phyloP scores from a whole-genome alignment of 2,797 vertebrate species.

The Petrocephalus sullivani region DNA sequence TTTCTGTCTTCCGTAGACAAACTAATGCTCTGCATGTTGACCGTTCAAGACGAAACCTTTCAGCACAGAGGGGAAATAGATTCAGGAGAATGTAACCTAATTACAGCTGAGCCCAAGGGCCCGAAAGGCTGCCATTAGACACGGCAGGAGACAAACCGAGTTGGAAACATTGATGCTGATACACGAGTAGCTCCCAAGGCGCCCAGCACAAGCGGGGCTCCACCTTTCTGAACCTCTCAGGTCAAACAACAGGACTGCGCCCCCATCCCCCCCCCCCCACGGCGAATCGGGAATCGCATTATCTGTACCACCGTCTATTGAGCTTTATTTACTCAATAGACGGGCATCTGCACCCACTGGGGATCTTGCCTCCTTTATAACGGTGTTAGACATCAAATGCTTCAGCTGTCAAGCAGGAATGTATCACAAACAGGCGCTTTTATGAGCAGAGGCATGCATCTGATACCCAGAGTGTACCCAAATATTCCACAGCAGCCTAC shows the following conservation, averaged over 20 bases:
- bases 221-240: background rate
- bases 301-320: background rate
- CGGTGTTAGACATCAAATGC: background rate
- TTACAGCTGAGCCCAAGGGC: background rate
- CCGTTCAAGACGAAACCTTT: background rate
- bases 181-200: background rate
- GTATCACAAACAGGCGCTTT: background rate
- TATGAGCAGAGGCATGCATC: background rate
- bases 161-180: background rate
- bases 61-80: background rate
- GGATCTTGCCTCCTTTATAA: too few species aligned
- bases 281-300: background rate
- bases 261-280: background rate
- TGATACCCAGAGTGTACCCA: background rate
- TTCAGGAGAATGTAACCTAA: slow-evolving; percentile 1
- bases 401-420: background rate
- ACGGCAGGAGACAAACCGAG: background rate
- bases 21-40: background rate
- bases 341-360: background rate
- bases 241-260: background rate
- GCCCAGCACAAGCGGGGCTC: background rate
- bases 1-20: background rate
- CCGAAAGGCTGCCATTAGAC: background rate
- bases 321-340: background rate
- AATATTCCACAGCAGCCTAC: background rate